These are phyloP conservation scores for Lepilemur septentrionalis DNA, from an alignment of 2,797 vertebrate genomes.

Conservation along the genomic window DNA sequence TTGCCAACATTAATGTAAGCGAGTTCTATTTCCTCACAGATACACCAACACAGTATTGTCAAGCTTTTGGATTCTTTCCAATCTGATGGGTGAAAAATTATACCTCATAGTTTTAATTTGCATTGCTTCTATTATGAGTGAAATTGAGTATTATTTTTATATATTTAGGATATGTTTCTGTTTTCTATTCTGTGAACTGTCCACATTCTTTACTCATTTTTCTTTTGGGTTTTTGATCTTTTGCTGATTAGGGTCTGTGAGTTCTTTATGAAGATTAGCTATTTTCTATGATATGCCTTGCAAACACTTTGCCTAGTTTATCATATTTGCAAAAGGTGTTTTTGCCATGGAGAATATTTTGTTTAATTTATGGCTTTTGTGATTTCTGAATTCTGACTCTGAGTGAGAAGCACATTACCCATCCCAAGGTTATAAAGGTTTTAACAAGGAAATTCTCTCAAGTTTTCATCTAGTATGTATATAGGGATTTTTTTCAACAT, in stretches of 20 bases:
- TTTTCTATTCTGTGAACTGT: background rate
- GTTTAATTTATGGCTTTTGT: background rate
- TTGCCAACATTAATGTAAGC: background rate
- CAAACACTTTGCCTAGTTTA: background rate
- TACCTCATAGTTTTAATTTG: background rate
- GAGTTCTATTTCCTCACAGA: background rate
- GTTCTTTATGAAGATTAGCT: background rate
- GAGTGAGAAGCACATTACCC: background rate
- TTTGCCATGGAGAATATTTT: background rate
- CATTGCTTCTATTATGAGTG: background rate
- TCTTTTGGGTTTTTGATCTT: background rate
- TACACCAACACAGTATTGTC: background rate
- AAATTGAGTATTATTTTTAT: background rate
- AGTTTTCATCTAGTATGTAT: background rate
- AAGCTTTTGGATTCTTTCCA: background rate
- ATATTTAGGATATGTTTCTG: background rate
- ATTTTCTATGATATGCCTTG: background rate
- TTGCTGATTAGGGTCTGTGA: background rate
- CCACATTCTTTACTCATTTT: background rate
- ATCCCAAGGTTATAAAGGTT: background rate
- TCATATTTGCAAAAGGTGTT: background rate
- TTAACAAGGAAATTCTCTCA: background rate
- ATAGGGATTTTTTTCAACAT: background rate
- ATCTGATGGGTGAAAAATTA: background rate
- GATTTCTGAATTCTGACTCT: conserved; percentile 21